Evolutionary conservation across 2,888 invertebrate genomes (phyloP).

Genomic region (Mesorhabditis sp.): DNA sequence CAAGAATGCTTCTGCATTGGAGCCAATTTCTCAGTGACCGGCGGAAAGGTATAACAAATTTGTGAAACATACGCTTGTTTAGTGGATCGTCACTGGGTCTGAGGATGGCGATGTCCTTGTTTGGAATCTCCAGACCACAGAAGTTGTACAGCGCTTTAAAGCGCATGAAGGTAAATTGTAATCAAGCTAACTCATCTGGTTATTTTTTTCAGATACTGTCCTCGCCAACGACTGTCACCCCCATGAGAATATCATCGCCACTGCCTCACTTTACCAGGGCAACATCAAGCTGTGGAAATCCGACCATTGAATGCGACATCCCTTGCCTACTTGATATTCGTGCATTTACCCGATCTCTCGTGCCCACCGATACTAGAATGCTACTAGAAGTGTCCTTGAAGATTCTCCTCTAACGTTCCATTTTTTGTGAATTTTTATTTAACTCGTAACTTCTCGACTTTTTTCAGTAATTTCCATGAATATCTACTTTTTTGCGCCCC

Average conservation of each 20-base stretch:
- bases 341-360: too few species aligned
- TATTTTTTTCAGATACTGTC: slow-evolving; percentile 71
- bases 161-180: slow-evolving; percentile 80
- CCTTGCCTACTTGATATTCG: too few species aligned
- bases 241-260: slow-evolving; percentile 97
- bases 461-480: too few species aligned
- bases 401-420: too few species aligned
- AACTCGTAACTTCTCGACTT: too few species aligned
- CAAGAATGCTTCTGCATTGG: slow-evolving; percentile 99
- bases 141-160: slow-evolving; percentile 93
- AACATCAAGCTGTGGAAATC: neutral
- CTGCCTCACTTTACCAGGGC: slow-evolving; percentile 63
- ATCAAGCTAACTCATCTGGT: slow-evolving; percentile 15
- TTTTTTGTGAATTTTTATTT: too few species aligned
- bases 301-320: neutral
- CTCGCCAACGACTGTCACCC: slow-evolving; percentile 98
- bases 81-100: slow-evolving; percentile 99
- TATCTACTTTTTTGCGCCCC: too few species aligned
- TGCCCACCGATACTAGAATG: too few species aligned
- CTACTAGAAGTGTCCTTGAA: too few species aligned
- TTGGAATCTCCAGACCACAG: slow-evolving; percentile 98
- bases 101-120: slow-evolving; percentile 98
- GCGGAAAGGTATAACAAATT: slow-evolving; percentile 77
- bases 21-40: slow-evolving; percentile 98
- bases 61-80: slow-evolving; percentile 41